Conservation (phyloP, 2,113 vertebrate genomes). For the Megaceryle maxima region DNA sequence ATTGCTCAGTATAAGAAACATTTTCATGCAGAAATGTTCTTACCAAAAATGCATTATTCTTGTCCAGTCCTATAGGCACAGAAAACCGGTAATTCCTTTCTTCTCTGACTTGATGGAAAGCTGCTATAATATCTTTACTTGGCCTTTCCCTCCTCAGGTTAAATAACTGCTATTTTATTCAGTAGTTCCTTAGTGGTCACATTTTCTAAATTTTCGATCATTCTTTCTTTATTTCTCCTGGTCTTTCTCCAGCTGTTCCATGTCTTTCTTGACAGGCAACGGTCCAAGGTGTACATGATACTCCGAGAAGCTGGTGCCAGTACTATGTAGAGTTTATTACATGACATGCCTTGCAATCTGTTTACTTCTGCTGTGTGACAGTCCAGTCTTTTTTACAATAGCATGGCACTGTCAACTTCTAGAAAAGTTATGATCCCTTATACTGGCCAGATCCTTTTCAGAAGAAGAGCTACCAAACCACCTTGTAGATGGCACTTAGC, state of each 20-base stretch:
- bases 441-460: background rate
- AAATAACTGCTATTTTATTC: background rate
- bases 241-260: background rate
- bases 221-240: conserved; percentile 10
- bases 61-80: background rate
- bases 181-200: background rate
- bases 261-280: background rate
- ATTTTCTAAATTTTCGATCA: conserved; percentile 12
- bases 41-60: conserved; percentile 11
- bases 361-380: background rate
- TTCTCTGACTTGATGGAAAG: conserved; percentile 2
- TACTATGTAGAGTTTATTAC: background rate
- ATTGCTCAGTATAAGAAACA: background rate
- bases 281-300: background rate
- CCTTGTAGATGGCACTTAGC: background rate
- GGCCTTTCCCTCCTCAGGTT: conserved; percentile 21
- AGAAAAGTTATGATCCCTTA: background rate
- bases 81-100: conserved; percentile 1
- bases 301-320: background rate
- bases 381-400: background rate
- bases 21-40: conserved; percentile 6
- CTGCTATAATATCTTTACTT: conserved; percentile 15
- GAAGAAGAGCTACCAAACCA: background rate
- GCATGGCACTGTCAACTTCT: background rate
- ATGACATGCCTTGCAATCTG: background rate